A percentile compares a stretch with the other conserved stretches of the same genome.
Evolutionary conservation across 2,888 invertebrate genomes (phyloP).

Genomic region (Dryococelus australis): DNA sequence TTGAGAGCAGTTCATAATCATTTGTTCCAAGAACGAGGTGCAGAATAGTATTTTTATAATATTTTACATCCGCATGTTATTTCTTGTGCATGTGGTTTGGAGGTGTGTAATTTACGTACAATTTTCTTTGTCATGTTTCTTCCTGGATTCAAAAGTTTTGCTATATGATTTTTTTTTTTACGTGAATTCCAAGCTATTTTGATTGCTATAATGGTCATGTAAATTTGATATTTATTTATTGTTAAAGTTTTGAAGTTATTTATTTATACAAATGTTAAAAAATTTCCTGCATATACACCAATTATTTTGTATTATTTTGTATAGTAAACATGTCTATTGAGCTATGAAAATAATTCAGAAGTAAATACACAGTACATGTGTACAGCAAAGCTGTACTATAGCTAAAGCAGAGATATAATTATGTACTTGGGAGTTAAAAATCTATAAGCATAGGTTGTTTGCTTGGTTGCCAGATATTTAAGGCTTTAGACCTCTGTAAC

Average conservation of each 20-base stretch:
- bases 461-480: background rate
- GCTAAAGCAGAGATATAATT: background rate
- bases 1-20: background rate
- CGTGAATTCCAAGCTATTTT: background rate
- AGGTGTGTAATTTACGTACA: too few species aligned
- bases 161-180: background rate
- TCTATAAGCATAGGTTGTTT: background rate
- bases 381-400: background rate
- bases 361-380: background rate
- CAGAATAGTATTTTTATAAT: background rate
- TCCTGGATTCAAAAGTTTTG: background rate
- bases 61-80: background rate
- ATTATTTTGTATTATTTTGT: background rate
- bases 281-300: background rate
- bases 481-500: background rate
- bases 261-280: background rate
- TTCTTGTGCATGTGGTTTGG: too few species aligned
- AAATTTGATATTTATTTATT: slow-evolving; percentile 3
- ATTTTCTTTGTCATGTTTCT: too few species aligned
- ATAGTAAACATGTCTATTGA: background rate
- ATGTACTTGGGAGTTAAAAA: background rate
- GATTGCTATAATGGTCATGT: background rate
- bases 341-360: background rate
- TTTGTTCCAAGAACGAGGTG: background rate
- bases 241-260: background rate